These are phyloP conservation scores for Edolisoma coerulescens DNA, from an alignment of 2,113 vertebrate species.

Conservation along the genomic window DNA sequence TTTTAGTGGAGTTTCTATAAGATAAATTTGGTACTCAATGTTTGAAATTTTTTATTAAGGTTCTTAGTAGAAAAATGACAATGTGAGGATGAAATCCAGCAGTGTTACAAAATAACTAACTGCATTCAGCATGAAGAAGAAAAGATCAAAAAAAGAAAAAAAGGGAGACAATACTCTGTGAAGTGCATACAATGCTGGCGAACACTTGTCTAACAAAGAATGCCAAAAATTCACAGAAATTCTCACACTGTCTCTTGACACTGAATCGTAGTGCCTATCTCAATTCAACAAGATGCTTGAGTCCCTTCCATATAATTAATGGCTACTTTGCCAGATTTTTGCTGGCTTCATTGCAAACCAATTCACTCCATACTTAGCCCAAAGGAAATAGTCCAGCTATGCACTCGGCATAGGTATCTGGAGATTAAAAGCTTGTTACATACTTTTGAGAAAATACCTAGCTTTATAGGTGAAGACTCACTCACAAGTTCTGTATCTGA, in stretches of 20 bases:
- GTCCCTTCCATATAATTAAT: neutral
- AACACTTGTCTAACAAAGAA: neutral
- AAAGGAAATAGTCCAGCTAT: neutral
- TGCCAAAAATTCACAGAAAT: neutral
- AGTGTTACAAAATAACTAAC: neutral
- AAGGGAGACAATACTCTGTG: neutral
- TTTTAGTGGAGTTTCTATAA: neutral
- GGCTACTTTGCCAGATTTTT: neutral
- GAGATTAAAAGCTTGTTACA: neutral
- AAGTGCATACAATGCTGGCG: neutral
- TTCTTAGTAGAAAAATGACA: neutral
- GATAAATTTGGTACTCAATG: neutral
- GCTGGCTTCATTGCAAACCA: neutral
- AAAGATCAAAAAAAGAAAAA: neutral
- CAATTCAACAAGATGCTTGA: neutral
- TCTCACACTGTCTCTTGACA: neutral
- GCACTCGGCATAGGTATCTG: neutral
- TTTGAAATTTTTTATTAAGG: neutral
- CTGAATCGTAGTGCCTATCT: neutral
- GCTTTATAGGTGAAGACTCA: neutral
- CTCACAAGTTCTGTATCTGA: neutral
- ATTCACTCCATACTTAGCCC: neutral
- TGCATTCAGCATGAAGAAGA: neutral
- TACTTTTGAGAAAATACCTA: neutral
- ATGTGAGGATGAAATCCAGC: neutral